phyloP scores from a whole-genome alignment of 1,140 invertebrate species.

The Drosophila eugracilis region DNA sequence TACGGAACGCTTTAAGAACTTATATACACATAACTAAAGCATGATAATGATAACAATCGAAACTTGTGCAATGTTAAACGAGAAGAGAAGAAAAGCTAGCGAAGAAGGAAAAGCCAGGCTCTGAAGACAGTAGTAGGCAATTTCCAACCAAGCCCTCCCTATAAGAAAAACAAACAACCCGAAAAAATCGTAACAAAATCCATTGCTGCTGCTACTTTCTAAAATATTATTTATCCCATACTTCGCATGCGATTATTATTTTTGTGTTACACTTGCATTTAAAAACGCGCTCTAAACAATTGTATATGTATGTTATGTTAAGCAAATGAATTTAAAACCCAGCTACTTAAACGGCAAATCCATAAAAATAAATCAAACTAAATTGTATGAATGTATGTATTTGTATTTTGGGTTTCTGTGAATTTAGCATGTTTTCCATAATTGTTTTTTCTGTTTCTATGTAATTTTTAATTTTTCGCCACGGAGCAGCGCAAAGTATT shows the following conservation, averaged over 20 bases:
- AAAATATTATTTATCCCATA: conserved; percentile 50
- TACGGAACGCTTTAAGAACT: conserved; percentile 70
- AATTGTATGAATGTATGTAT: conserved; percentile 28
- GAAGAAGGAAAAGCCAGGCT: conserved; percentile 30
- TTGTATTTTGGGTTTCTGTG: conserved; percentile 20
- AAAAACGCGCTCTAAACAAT: conserved; percentile 61
- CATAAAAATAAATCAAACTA: conserved; percentile 25
- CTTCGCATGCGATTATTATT: conserved; percentile 71
- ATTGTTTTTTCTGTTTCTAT: conserved; percentile 31
- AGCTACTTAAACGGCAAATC: conserved; percentile 38
- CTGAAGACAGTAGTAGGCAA: conserved; percentile 16
- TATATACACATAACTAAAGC: conserved; percentile 51
- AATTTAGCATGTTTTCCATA: conserved; percentile 34
- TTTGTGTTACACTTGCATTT: conserved; percentile 79
- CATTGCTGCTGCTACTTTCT: conserved; percentile 72
- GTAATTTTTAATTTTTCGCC: conserved; percentile 24
- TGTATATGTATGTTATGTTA: conserved; percentile 73
- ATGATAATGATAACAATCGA: conserved; percentile 47
- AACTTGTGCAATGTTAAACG: conserved; percentile 75
- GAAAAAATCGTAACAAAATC: conserved; percentile 27
- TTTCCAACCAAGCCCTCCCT: conserved; percentile 32
- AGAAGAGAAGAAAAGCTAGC: conserved; percentile 17
- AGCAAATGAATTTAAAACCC: conserved; percentile 58
- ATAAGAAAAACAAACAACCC: conserved; percentile 9
- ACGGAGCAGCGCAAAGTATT: conserved; percentile 63